Conservation (phyloP, 2,888 invertebrate genomes). For the Zele albiditarsus region DNA sequence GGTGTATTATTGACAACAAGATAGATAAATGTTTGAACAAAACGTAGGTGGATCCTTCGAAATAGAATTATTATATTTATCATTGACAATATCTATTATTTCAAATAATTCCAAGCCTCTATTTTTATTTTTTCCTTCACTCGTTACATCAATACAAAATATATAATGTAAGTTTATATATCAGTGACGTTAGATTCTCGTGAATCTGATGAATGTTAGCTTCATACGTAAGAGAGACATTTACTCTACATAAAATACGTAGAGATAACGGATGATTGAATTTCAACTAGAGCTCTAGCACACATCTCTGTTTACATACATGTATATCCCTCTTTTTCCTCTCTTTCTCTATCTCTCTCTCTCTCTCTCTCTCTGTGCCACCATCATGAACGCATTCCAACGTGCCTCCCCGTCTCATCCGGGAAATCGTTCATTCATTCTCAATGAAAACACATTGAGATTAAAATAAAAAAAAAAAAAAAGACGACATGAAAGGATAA, state of each 20-base stretch:
- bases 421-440: slow-evolving; percentile 28
- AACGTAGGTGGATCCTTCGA: no score
- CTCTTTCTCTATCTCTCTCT: neutral
- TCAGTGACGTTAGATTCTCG: neutral
- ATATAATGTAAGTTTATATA: neutral
- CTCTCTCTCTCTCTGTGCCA: neutral
- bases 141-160: neutral
- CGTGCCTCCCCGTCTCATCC: slow-evolving; percentile 22
- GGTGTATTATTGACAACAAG: no score
- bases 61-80: no score
- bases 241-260: slow-evolving; percentile 13
- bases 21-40: no score
- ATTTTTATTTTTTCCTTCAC: neutral
- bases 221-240: no score
- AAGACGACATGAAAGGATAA: neutral
- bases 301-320: slow-evolving; percentile 1
- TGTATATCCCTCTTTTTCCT: neutral
- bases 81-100: neutral
- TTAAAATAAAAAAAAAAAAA: neutral
- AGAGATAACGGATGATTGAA: slow-evolving; percentile 44
- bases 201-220: neutral
- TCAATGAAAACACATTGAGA: neutral
- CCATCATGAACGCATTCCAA: slow-evolving; percentile 14
- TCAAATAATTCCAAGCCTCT: neutral
- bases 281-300: slow-evolving; percentile 44